Base-by-base conservation (phyloP, 2,888 invertebrate species). In the Lysandra coridon region DNA sequence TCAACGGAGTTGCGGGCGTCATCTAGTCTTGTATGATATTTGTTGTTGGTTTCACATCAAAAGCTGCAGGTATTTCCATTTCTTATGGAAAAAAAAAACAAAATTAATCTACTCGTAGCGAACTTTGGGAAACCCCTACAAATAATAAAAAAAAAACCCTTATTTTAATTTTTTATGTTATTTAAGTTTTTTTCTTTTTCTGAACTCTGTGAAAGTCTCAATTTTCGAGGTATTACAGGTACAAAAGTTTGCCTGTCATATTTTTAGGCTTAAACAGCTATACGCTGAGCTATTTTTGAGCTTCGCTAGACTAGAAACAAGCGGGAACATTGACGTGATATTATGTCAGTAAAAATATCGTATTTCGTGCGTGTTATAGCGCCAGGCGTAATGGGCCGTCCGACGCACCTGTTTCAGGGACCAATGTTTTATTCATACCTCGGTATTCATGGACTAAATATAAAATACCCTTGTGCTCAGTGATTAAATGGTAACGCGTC, bases 391-490 rank as follows among this genome's bases (percentile, higher is more conserved):
- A 23, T 64, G 62, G 62, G 23, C 23, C 62, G 62, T 30, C 23
- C 10, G 23, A 2, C 62, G 62, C 62, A 64, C 62, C 62, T 64
- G 62, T 64, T 64, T 23, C 30, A 23, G 17, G 53, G 62, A n/a
- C 62, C 62, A 23, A 64, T 64, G 62, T 64, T 64, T 64, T 64
- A 64, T 64, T 64, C 62, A 64, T 64, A 57, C 4, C 53, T 14
- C 53, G 14, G 53, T 57, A 57, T 57, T 57, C 53, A 17, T 17
- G 4, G 17, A 57, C 53, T 17, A 57, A 57, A 57, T 57, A 57
- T 57, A 57, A 57, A 57, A 57, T 57, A 57, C 53, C 53, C 17
- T 57, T 17, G 53, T 57, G 53, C 17, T 57, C 53, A 57, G 17
- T 57, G 17, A 4, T 14, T 57, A 14, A 17, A 1, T 17, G 53